A percentile compares a stretch with the other conserved stretches of the same genome.
Conservation (phyloP, 92 coral and sea anemone species). For the Palythoa caribaeorum region DNA sequence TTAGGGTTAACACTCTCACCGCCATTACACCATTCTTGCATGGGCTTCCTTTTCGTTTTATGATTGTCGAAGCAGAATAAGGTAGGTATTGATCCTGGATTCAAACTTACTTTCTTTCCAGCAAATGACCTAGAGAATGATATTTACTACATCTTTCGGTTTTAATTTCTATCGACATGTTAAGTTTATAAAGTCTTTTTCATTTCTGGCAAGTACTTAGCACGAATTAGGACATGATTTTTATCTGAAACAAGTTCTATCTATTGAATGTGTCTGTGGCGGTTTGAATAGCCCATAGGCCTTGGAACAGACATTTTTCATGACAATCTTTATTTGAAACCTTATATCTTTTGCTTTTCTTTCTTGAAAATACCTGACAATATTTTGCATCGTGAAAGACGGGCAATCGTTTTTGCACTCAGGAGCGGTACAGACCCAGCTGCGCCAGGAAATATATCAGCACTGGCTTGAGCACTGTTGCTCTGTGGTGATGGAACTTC, state of each 20-base stretch:
- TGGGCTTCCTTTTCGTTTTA: no score
- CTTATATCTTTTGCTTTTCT: slow-evolving; percentile 27
- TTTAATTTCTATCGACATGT: no score
- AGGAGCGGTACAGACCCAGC: slow-evolving; percentile 23
- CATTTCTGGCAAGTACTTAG: slow-evolving; percentile 50
- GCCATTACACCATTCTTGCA: no score
- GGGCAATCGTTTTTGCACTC: slow-evolving; percentile 35
- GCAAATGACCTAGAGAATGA: no score
- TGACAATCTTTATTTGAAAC: slow-evolving; percentile 38
- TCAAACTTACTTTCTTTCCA: no score
- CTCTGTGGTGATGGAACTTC: not conserved
- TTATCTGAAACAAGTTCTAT: slow-evolving; percentile 35
- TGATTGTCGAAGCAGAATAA: no score
- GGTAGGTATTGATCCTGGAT: no score
- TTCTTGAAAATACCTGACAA: slow-evolving; percentile 33
- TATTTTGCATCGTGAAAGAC: slow-evolving; percentile 40
- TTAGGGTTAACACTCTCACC: no score
- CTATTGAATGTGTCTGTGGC: slow-evolving; percentile 49
- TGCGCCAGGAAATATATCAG: slow-evolving; percentile 36
- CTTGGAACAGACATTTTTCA: slow-evolving; percentile 25
- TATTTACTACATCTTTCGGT: no score
- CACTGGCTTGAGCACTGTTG: not conserved
- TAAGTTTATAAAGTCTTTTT: slow-evolving; percentile 46
- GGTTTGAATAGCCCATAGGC: slow-evolving; percentile 51
- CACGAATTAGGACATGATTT: slow-evolving; percentile 22